Evolutionary conservation across 2,113 vertebrate genomes (phyloP), one percentile per base, ranked within the genome.

Genomic region (Tetrao urogallus): DNA sequence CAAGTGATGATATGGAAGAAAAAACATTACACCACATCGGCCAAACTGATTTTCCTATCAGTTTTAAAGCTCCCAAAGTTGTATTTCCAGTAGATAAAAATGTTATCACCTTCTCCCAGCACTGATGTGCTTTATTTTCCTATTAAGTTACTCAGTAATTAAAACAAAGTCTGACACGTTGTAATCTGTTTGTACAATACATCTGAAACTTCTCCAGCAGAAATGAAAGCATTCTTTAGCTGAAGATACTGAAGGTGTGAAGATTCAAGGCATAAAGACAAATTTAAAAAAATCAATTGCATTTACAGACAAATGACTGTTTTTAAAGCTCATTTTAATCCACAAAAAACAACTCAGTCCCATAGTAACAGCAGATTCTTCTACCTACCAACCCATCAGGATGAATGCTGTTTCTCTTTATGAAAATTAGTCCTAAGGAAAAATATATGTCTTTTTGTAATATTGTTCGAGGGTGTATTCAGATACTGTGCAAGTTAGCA

Each of bases 1-100:
- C 34, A 90, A 94, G 69, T 73, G 82, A 95, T 82, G 88, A 95
- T 91, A 93, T 11, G 25, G 63, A 87, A 36, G 50, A 72, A 89
- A 93, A 94, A 94, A 83, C 90, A 48, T 72, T 71, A 58, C 78
- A 88, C 64, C 54, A 18, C 73, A 54, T 72, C 2, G 0, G 77
- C 57, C 83, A 92, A 42, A 85, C 69, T 60, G 69, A 88, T 56
- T 75, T 86, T 95, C 75, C 79, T 94, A 95, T 90, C 90, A 91
- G 86, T 78, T 80, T 84, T 89, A 93, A 92, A 88, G 70, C 79
- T 95, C 76, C 86, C 93, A 74, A 88, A 94, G 74, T 70, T 84
- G 50, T 91, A 95, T 75, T 95, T 92, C 80, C 88, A 92, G 78
- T 50, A 94, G 89, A 94, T 94, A 96, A 94, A 96, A 95, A 65